These are phyloP conservation scores for Aricia artaxerxes DNA, from an alignment of 2,888 invertebrate species.

Conservation along the genomic window DNA sequence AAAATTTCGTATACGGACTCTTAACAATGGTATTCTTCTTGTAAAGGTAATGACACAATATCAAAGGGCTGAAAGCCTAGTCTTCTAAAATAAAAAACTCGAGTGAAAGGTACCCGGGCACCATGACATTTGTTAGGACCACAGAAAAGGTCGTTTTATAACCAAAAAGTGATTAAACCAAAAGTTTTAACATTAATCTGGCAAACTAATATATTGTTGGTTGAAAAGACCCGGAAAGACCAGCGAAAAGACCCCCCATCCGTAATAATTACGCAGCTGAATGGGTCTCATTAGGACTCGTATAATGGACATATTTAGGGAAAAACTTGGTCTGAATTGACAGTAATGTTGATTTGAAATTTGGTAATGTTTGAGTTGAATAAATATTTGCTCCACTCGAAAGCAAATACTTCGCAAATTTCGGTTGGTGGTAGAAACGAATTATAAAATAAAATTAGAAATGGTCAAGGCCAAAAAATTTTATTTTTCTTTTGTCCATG, in stretches of 20 bases:
- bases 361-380: neutral
- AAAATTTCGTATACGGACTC: no score
- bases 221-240: slow-evolving; percentile 15
- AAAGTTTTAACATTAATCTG: slow-evolving; percentile 24
- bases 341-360: neutral
- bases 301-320: slow-evolving; percentile 26
- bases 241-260: slow-evolving; percentile 3
- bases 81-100: neutral
- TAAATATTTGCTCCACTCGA: neutral
- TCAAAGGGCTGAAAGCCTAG: neutral
- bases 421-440: neutral
- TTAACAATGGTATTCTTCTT: neutral
- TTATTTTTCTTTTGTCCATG: no score
- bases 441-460: no score
- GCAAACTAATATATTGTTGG: slow-evolving; percentile 27
- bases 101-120: neutral
- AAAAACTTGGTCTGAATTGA: slow-evolving; percentile 12
- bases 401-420: neutral
- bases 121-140: neutral
- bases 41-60: neutral
- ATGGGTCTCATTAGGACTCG: slow-evolving; percentile 21
- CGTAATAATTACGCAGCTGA: slow-evolving; percentile 18
- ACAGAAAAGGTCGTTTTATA: neutral
- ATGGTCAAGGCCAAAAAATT: no score
- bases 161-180: slow-evolving; percentile 15